Conservation (phyloP, 2,797 vertebrate genomes). For the Phataginus tetradactyla region DNA sequence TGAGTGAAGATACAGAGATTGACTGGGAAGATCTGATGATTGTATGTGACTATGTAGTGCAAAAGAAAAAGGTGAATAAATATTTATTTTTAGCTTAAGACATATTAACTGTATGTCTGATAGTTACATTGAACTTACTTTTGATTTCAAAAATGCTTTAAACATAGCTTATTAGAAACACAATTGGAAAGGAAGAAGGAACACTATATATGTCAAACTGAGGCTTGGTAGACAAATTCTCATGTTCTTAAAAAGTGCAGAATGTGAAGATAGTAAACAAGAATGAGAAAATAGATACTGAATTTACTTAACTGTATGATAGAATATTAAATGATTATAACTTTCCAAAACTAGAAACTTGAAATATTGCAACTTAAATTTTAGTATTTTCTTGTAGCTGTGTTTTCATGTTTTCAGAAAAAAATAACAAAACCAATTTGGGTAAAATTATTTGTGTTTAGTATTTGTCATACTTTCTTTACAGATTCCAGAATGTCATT, state of each 20-base stretch:
- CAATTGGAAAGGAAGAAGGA: neutral
- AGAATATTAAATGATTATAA: neutral
- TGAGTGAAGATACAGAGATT: neutral
- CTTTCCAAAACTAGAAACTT: slow-evolving; percentile 5
- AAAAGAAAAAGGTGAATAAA: slow-evolving; percentile 1
- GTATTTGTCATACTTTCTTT: slow-evolving; percentile 12
- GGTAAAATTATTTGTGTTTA: slow-evolving; percentile 1
- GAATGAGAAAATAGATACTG: neutral
- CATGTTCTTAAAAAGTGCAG: neutral
- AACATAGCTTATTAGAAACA: neutral
- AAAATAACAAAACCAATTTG: neutral
- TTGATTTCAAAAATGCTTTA: slow-evolving; percentile 44
- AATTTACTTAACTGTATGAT: neutral
- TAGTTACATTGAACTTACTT: neutral
- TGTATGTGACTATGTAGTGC: neutral
- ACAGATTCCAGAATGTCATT: slow-evolving; percentile 11
- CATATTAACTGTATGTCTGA: neutral
- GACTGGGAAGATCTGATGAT: neutral
- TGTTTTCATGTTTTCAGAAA: neutral
- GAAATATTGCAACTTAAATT: neutral
- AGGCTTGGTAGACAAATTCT: neutral
- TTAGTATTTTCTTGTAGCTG: neutral
- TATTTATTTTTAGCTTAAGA: neutral
- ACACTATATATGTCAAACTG: neutral
- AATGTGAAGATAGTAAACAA: neutral